These are phyloP conservation scores for Tortricodes alternella DNA, from an alignment of 2,888 invertebrate species.

Conservation along the genomic window DNA sequence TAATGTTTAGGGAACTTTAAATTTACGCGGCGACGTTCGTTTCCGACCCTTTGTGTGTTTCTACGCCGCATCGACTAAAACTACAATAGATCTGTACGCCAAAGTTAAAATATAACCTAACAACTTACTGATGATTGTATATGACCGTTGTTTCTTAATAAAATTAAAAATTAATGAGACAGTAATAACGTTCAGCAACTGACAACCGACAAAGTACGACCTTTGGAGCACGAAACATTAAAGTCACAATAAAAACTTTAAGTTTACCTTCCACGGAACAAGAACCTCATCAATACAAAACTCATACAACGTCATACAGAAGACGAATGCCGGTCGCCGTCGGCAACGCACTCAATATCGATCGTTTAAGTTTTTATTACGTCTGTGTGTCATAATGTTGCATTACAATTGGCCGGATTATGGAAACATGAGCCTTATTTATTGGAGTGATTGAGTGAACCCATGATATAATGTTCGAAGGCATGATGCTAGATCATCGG, in stretches of 20 bases:
- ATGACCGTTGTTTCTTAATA: no score
- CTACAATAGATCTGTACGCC: no score
- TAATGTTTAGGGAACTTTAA: no score
- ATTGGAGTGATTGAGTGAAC: conserved; percentile 63
- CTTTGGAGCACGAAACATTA: background rate
- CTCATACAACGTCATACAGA: conserved; percentile 11
- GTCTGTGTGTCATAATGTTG: conserved; percentile 56
- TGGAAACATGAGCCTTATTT: conserved; percentile 69
- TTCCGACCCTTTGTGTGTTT: no score
- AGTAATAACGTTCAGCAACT: no score
- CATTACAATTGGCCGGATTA: conserved; percentile 59
- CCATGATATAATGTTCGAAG: background rate
- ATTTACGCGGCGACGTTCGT: no score
- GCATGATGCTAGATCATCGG: background rate
- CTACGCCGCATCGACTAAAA: no score
- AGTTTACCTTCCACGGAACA: background rate
- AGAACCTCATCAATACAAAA: conserved; percentile 1
- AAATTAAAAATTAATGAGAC: no score
- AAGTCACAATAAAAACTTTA: background rate
- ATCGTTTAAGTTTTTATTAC: conserved; percentile 61
- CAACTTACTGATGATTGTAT: no score
- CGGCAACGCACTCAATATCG: conserved; percentile 30
- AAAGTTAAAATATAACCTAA: no score
- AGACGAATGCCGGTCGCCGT: conserved; percentile 10
- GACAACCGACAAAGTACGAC: background rate